Percentiles rank a stretch among this genome's conserved stretches.
These are phyloP conservation scores for Antedon mediterranea DNA, from an alignment of 53 echinoderm and acorn worm genomes.

Conservation along the genomic window DNA sequence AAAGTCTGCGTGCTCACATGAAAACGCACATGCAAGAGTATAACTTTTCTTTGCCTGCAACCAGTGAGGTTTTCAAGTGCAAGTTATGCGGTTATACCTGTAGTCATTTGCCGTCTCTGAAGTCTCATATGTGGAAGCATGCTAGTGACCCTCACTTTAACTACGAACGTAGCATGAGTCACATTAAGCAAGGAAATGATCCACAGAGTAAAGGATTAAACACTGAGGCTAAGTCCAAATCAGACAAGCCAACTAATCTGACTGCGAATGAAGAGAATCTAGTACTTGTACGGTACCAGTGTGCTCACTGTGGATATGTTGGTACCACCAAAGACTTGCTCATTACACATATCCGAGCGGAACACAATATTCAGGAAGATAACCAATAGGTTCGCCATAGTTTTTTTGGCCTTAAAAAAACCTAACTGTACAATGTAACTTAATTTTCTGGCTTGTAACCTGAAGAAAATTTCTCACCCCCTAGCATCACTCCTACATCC, in stretches of 20 bases:
- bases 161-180: constrained; percentile 38
- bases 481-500: too few species aligned
- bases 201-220: not conserved
- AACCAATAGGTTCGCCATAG: too few species aligned
- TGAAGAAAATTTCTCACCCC: too few species aligned
- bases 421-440: too few species aligned
- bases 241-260: not conserved
- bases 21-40: constrained; percentile 37
- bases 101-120: constrained; percentile 76
- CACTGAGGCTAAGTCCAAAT: not conserved
- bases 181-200: constrained; percentile 22
- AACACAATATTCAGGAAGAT: too few species aligned
- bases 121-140: constrained; percentile 98
- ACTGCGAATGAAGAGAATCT: not conserved
- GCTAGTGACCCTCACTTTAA: constrained; percentile 75
- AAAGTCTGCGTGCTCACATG: constrained; percentile 85
- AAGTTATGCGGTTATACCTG: constrained; percentile 81
- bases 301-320: constrained; percentile 72
- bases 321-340: constrained; percentile 34
- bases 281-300: constrained; percentile 48
- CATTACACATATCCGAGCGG: constrained; percentile 53
- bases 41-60: not conserved
- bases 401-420: too few species aligned
- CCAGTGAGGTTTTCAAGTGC: constrained; percentile 51
- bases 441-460: too few species aligned